Evolutionary conservation across 2,797 vertebrate genomes (phyloP).

Genomic region (Lophius americanus): DNA sequence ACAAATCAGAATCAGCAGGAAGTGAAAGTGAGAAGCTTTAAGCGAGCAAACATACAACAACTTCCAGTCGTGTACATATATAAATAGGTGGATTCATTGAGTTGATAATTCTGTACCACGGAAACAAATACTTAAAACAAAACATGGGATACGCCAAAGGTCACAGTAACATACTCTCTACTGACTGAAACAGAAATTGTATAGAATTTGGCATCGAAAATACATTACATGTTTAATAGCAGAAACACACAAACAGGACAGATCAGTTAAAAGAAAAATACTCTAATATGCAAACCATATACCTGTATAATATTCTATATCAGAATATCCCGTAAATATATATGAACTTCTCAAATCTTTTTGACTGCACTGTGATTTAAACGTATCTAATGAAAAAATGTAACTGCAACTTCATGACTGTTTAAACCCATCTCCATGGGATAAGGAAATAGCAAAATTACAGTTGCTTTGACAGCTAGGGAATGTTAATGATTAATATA

Average conservation of each 20-base stretch:
- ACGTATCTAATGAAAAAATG: no score
- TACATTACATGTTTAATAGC: neutral
- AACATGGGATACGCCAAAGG: slow-evolving; percentile 14
- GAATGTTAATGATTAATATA: no score
- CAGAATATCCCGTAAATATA: no score
- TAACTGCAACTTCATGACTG: no score
- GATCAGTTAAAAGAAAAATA: neutral
- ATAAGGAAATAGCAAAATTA: no score
- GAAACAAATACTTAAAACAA: slow-evolving; percentile 30
- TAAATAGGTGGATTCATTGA: slow-evolving; percentile 26
- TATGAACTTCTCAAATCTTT: no score
- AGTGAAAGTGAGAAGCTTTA: neutral
- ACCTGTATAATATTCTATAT: no score
- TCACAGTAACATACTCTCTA: slow-evolving; percentile 23
- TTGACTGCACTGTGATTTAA: no score
- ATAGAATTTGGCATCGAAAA: neutral
- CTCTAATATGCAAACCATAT: neutral
- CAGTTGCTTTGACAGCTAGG: no score
- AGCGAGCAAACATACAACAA: neutral
- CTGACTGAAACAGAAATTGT: slow-evolving; percentile 18
- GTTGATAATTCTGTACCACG: slow-evolving; percentile 29
- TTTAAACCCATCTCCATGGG: no score
- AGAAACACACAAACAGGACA: neutral
- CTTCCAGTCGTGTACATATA: neutral
- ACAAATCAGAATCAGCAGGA: neutral